Evolutionary conservation across 2,888 invertebrate genomes (phyloP).

Genomic region (Chymomyza caudatula): DNA sequence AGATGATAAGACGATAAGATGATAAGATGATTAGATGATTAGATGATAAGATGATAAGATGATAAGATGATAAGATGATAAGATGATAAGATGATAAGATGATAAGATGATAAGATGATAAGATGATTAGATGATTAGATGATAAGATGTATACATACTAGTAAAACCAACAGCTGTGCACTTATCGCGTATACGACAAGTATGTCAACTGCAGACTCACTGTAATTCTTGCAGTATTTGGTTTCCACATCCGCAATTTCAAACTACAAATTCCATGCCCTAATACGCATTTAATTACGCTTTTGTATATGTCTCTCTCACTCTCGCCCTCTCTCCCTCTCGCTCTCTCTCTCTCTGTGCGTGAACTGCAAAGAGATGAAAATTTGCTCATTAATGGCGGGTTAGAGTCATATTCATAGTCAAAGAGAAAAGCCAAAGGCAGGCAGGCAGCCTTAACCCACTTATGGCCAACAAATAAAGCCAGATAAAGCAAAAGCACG

Average conservation of each 20-base stretch:
- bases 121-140: too few relatives aligned
- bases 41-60: too few relatives aligned
- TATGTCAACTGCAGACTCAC: constrained; percentile 23
- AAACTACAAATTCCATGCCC: constrained; percentile 47
- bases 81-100: too few relatives aligned
- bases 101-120: too few relatives aligned
- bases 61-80: too few relatives aligned
- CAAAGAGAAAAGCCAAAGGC: neutral
- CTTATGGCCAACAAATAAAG: constrained; percentile 9
- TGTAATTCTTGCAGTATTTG: constrained; percentile 56
- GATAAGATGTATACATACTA: neutral
- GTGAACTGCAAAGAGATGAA: neutral
- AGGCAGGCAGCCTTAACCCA: constrained; percentile 20
- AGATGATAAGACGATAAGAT: too few relatives aligned
- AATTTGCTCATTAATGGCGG: constrained; percentile 28
- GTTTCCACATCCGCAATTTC: constrained; percentile 53
- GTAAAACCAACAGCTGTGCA: neutral
- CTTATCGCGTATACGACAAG: neutral
- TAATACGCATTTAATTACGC: constrained; percentile 4
- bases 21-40: too few relatives aligned
- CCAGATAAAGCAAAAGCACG: constrained; percentile 16
- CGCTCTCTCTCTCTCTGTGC: neutral
- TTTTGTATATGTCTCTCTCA: neutral
- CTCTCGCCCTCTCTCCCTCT: neutral
- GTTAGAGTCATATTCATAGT: neutral